Percentiles rank a stretch among this genome's conserved stretches.
These are phyloP conservation scores for Plectropomus leopardus DNA, from an alignment of 2,113 vertebrate species.

Conservation along the genomic window DNA sequence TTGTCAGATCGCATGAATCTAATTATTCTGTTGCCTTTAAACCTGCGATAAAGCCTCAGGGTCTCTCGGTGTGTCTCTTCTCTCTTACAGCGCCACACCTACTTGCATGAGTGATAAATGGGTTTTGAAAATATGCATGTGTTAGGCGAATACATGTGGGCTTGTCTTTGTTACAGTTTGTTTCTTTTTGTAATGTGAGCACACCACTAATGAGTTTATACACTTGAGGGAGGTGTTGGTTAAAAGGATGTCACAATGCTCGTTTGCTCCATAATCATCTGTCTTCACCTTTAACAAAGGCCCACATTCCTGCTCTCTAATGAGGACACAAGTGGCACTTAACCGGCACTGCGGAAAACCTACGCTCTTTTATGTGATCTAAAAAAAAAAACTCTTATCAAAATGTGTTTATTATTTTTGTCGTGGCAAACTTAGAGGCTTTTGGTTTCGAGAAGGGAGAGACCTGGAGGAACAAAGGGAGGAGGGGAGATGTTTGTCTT, in stretches of 20 bases:
- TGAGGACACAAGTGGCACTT: conserved; percentile 60
- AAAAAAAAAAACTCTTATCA: conserved; percentile 38
- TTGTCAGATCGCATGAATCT: conserved; percentile 36
- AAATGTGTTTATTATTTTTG: conserved; percentile 18
- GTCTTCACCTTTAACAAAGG: conserved; percentile 61
- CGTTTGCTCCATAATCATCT: conserved; percentile 41
- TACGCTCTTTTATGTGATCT: not conserved
- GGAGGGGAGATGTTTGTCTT: conserved; percentile 26
- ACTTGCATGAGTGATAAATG: conserved; percentile 27
- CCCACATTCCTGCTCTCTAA: conserved; percentile 49
- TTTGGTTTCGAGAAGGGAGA: conserved; percentile 3
- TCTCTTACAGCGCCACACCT: conserved; percentile 8
- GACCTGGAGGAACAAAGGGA: conserved; percentile 26
- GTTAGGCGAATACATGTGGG: not conserved
- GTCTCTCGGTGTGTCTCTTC: not conserved
- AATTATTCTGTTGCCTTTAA: conserved; percentile 59
- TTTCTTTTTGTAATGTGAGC: not conserved
- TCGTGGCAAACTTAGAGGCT: not conserved
- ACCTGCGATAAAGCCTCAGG: not conserved
- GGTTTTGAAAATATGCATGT: not conserved
- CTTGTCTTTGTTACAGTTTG: not conserved
- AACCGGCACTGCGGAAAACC: conserved; percentile 6
- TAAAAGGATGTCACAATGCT: conserved; percentile 58
- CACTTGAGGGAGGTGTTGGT: conserved; percentile 53
- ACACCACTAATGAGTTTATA: conserved; percentile 51